Evolutionary conservation across 2,888 invertebrate species (phyloP).

Genomic region (Pseudanteris insignis): DNA sequence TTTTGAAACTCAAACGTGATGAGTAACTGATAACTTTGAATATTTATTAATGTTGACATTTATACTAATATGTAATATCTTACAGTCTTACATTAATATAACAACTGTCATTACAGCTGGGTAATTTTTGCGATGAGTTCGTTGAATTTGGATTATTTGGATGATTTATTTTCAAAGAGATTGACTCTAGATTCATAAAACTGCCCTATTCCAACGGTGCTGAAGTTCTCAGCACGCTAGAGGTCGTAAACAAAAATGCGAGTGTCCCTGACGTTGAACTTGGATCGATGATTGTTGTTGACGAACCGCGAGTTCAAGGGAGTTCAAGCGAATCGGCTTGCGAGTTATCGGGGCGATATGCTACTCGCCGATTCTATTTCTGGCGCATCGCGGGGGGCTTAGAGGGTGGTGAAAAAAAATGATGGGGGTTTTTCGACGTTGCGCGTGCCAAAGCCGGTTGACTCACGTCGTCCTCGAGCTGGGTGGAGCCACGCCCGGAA

Average conservation of each 20-base stretch:
- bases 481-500: conserved; percentile 44
- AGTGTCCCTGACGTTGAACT: conserved; percentile 30
- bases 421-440: conserved; percentile 17
- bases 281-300: conserved; percentile 26
- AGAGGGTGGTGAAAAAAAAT: conserved; percentile 21
- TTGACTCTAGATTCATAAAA: too few relatives aligned
- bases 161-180: too few relatives aligned
- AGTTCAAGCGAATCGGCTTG: conserved; percentile 18
- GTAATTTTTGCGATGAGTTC: too few relatives aligned
- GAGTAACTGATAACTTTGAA: too few relatives aligned
- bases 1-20: too few relatives aligned
- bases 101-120: too few relatives aligned
- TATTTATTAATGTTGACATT: too few relatives aligned
- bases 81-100: too few relatives aligned
- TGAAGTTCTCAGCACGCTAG: too few relatives aligned
- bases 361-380: conserved; percentile 31
- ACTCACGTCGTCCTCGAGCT: conserved; percentile 36
- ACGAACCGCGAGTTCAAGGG: conserved; percentile 24
- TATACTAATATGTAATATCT: too few relatives aligned
- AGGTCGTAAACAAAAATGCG: conserved; percentile 19
- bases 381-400: conserved; percentile 30
- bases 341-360: conserved; percentile 30
- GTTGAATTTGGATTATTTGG: too few relatives aligned
- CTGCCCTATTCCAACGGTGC: too few relatives aligned
- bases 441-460: conserved; percentile 35